phyloP scores from a whole-genome alignment of 92 coral and sea anemone species.

The Zoanthus gigantus region DNA sequence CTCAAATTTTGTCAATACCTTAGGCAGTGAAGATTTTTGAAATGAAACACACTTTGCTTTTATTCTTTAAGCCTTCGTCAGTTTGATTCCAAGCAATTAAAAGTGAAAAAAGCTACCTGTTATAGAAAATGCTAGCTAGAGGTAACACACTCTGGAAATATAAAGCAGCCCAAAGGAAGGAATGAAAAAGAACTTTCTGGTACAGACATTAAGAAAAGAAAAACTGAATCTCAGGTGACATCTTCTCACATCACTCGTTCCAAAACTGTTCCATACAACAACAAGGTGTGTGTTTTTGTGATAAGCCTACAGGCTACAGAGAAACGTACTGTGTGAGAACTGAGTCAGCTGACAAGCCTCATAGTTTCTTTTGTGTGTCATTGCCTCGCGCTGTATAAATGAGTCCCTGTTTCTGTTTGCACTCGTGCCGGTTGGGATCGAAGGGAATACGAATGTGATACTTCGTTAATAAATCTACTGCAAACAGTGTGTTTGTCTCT shows the following conservation, averaged over 20 bases:
- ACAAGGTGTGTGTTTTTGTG: conserved; percentile 38
- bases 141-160: conserved; percentile 23
- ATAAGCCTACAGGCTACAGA: conserved; percentile 43
- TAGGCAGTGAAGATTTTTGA: no score
- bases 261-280: conserved; percentile 49
- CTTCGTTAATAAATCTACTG: no score
- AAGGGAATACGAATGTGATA: no score
- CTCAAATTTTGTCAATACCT: no score
- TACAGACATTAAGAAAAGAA: conserved; percentile 9
- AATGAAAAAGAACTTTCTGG: conserved; percentile 18
- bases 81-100: neutral
- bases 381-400: neutral
- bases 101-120: neutral
- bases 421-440: no score
- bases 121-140: conserved; percentile 33
- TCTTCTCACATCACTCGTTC: conserved; percentile 32
- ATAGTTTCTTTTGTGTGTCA: no score
- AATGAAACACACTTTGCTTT: no score
- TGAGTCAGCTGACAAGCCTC: conserved; percentile 44
- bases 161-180: neutral
- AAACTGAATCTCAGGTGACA: neutral
- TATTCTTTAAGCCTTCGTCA: neutral
- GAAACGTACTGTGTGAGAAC: conserved; percentile 49
- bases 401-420: conserved; percentile 10
- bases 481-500: no score